phyloP scores from a whole-genome alignment of 2,888 invertebrate species.

The Petrolisthes manimaculis region DNA sequence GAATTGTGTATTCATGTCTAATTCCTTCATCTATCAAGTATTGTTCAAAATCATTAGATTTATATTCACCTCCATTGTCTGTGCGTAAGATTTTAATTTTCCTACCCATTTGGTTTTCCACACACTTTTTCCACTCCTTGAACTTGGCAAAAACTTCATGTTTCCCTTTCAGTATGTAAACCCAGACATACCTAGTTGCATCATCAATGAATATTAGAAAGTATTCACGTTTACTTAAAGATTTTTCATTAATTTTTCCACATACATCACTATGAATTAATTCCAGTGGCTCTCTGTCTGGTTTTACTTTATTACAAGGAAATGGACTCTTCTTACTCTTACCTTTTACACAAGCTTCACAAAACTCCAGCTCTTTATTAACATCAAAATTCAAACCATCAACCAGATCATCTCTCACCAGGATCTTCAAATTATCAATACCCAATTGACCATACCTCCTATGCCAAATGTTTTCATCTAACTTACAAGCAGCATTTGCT shows the following conservation, averaged over 20 bases:
- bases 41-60: slow-evolving; percentile 19
- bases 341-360: slow-evolving; percentile 12
- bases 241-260: slow-evolving; percentile 39
- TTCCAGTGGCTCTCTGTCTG: slow-evolving; percentile 27
- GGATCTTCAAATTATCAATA: slow-evolving; percentile 25
- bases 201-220: slow-evolving; percentile 39
- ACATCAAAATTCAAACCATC: slow-evolving; percentile 27
- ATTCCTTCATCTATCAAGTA: slow-evolving; percentile 27
- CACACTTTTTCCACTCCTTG: slow-evolving; percentile 36
- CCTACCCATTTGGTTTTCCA: slow-evolving; percentile 16
- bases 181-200: slow-evolving; percentile 36
- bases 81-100: slow-evolving; percentile 42
- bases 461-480: slow-evolving; percentile 28
- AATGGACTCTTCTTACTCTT: slow-evolving; percentile 36
- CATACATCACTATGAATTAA: slow-evolving; percentile 37
- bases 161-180: slow-evolving; percentile 46
- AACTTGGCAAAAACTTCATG: slow-evolving; percentile 31
- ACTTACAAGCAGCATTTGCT: slow-evolving; percentile 19
- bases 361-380: slow-evolving; percentile 30
- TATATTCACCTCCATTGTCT: slow-evolving; percentile 52
- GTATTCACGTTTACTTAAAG: slow-evolving; percentile 26
- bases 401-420: slow-evolving; percentile 20
- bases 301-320: slow-evolving; percentile 24
- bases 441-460: slow-evolving; percentile 30
- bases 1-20: slow-evolving; percentile 24